Conservation (phyloP, 1,140 invertebrate species). For the Drosophila persimilis region DNA sequence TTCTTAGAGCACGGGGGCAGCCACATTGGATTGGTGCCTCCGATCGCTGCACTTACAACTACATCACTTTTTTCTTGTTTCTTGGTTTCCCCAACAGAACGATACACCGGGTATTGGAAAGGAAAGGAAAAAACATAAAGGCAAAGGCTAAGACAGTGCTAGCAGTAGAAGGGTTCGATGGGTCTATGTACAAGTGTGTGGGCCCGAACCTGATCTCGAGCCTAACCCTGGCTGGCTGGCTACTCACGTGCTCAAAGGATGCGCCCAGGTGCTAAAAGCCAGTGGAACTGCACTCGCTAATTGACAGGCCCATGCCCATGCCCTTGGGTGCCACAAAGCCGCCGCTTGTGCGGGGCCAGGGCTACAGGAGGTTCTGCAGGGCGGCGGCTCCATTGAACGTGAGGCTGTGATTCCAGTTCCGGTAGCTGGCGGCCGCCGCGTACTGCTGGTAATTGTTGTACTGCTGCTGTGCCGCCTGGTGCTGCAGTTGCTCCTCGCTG, state of each 20-base stretch:
- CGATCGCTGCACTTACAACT: constrained; percentile 75
- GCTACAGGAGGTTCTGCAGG: constrained; percentile 79
- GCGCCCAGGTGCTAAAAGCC: constrained; percentile 76
- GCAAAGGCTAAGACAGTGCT: constrained; percentile 52
- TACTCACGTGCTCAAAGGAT: constrained; percentile 76
- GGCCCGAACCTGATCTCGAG: constrained; percentile 6
- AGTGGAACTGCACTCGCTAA: constrained; percentile 62
- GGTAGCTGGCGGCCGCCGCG: constrained; percentile 74
- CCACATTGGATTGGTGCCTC: constrained; percentile 16
- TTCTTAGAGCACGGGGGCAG: constrained; percentile 33
- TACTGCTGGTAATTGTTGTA: constrained; percentile 82
- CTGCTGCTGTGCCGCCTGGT: constrained; percentile 74
- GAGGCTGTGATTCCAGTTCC: constrained; percentile 79
- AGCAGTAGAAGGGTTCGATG: constrained; percentile 41
- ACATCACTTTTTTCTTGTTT: constrained; percentile 81
- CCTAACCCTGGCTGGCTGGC: no score
- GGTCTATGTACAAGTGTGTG: constrained; percentile 56
- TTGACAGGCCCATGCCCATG: constrained; percentile 27
- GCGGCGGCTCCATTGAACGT: constrained; percentile 78
- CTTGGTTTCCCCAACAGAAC: constrained; percentile 59
- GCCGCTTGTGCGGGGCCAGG: constrained; percentile 53
- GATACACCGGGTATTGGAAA: constrained; percentile 29
- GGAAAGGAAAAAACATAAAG: constrained; percentile 36
- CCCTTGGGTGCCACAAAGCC: constrained; percentile 46
- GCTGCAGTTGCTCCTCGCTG: constrained; percentile 80